Base-by-base conservation (phyloP, 2,888 invertebrate genomes). In the Ametastegia equiseti region DNA sequence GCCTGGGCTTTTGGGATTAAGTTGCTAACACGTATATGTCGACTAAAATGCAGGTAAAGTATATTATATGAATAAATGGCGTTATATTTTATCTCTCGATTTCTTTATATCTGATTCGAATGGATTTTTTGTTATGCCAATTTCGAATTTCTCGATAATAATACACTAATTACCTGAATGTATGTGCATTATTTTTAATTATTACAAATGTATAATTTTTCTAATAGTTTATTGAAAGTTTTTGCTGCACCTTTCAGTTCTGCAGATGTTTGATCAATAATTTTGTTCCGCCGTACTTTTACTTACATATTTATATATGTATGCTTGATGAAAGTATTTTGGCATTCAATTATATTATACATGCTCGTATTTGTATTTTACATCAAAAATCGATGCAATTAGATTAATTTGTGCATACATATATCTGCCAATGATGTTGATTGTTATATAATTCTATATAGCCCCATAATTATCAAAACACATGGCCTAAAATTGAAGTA, bases 111-210 rank as follows among this genome's bases (percentile, higher is more conserved):
- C 15, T 19, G 5, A 39, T 9, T n/a, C 36, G 19, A 39, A 23
- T 60, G 63, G 63, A 15, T 42, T 81, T 65, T 78, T 83, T 42
- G 42, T 84, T 75, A 81, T 82, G 81, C 63, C 82, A 78, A 82
- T 81, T 84, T 54, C 73, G 39, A 67, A 15, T 67, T 33, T 36
- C 36, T 9, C 7, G n/a, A 36, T 15, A 19, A 39, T 27, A 65
- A 54, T 23, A 54, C 19, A 30, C 30, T 30, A 11, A 63, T 15
- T 45, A 42, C 13, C n/a, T 23, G 69, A 33, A 42, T 69, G 69
- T 69, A 69, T 69, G 69, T 19, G 42, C 42, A 69, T 69, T 69
- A 69, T 13, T 69, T 45, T 33, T 15, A 13, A 63, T n/a, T 6
- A 63, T n/a, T n/a, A n/a, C n/a, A n/a, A n/a, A n/a, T n/a, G n/a